A percentile compares a stretch with the other conserved stretches of the same genome.
These are phyloP conservation scores for Aegypius monachus DNA, from an alignment of 2,113 vertebrate species.

Conservation along the genomic window DNA sequence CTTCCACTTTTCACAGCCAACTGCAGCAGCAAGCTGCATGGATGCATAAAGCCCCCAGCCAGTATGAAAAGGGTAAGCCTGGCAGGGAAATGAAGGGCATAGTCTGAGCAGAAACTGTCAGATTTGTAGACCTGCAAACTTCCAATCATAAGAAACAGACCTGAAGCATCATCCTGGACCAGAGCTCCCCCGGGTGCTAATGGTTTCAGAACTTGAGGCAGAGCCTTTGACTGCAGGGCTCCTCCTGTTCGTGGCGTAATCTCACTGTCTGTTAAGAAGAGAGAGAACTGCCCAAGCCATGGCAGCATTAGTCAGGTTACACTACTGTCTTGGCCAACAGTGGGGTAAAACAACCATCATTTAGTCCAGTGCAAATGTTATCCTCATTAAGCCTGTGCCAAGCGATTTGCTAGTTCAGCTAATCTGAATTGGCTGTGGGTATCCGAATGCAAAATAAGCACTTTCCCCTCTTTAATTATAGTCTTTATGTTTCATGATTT, in stretches of 20 bases:
- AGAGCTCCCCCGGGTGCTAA: not conserved
- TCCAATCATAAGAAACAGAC: not conserved
- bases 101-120: not conserved
- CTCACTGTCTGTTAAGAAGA: not conserved
- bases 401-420: constrained; percentile 53
- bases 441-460: constrained; percentile 27
- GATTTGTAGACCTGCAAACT: not conserved
- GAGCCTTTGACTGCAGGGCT: not conserved
- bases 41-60: not conserved
- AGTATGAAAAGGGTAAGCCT: not conserved
- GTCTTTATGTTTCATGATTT: constrained; percentile 30
- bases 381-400: constrained; percentile 23
- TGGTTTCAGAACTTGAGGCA: not conserved
- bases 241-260: not conserved
- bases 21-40: not conserved
- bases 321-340: not conserved
- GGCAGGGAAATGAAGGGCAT: not conserved
- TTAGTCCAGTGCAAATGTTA: not conserved
- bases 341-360: not conserved
- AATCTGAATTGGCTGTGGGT: constrained; percentile 4
- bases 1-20: not conserved
- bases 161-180: not conserved
- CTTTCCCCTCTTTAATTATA: constrained; percentile 24
- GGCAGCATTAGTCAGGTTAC: not conserved
- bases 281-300: not conserved